Conservation (phyloP, 1,140 invertebrate genomes). For the Neuroterus valhalla region DNA sequence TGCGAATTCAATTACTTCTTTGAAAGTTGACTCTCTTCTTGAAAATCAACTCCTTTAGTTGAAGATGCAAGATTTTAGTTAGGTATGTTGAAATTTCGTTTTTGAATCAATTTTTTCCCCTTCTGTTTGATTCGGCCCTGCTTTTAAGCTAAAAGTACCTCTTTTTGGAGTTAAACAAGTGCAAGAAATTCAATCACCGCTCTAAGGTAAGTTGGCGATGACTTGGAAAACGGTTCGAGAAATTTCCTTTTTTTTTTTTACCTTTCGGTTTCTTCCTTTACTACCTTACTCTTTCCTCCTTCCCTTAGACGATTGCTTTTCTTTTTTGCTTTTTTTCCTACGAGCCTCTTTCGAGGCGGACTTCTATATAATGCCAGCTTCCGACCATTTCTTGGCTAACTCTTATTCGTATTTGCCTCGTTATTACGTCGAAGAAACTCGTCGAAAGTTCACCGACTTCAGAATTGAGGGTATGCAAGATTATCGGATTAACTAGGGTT, state of each 20-base stretch:
- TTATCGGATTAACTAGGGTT: constrained; percentile 22
- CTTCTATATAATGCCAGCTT: constrained; percentile 27
- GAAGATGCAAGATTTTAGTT: too few relatives aligned
- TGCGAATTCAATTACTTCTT: too few relatives aligned
- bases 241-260: not conserved
- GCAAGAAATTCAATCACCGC: constrained; percentile 30
- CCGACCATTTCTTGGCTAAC: constrained; percentile 41
- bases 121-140: too few relatives aligned
- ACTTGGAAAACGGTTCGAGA: constrained; percentile 25
- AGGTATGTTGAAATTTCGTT: too few relatives aligned
- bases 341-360: constrained; percentile 5
- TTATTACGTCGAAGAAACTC: constrained; percentile 44
- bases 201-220: not conserved
- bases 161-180: constrained; percentile 3
- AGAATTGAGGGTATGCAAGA: constrained; percentile 26
- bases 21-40: too few relatives aligned
- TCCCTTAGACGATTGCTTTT: constrained; percentile 3
- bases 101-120: too few relatives aligned
- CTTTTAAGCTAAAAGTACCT: not conserved
- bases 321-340: constrained; percentile 3
- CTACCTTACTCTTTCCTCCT: not conserved
- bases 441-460: constrained; percentile 33
- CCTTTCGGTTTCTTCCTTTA: not conserved
- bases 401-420: constrained; percentile 51
- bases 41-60: too few relatives aligned